Evolutionary conservation across 2,113 vertebrate species (phyloP).

Genomic region (Electrona antarctica): DNA sequence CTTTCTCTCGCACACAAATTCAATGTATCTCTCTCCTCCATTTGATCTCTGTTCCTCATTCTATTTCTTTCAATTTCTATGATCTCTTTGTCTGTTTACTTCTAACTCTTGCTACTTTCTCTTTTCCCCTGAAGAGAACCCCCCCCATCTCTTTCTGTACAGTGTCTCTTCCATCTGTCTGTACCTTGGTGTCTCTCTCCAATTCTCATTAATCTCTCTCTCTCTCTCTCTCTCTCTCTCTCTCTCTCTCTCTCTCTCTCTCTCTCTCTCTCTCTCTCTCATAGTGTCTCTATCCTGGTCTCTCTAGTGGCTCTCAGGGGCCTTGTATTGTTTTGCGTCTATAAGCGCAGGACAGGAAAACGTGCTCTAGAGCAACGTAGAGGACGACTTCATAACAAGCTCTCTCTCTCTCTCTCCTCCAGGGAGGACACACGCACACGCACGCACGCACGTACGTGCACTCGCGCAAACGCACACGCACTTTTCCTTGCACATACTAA

Average conservation of each 20-base stretch:
- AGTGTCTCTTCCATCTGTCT: neutral
- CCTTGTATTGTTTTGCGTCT: conserved; percentile 39
- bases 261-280: neutral
- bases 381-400: conserved; percentile 32
- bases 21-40: too few relatives aligned
- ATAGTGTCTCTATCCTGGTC: neutral
- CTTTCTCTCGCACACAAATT: neutral
- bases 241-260: neutral
- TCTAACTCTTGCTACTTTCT: too few relatives aligned
- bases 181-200: neutral
- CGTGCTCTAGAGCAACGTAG: conserved; percentile 12
- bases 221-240: neutral
- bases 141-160: too few relatives aligned
- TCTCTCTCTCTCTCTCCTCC: neutral
- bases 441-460: conserved; percentile 10
- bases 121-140: too few relatives aligned
- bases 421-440: conserved; percentile 18
- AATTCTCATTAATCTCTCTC: neutral
- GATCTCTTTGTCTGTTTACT: too few relatives aligned
- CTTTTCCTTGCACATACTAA: neutral
- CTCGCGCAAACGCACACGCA: neutral
- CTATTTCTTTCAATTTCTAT: too few relatives aligned
- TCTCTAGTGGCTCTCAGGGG: conserved; percentile 1
- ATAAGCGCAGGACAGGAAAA: conserved; percentile 22
- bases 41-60: too few relatives aligned